Evolutionary conservation across 2,113 vertebrate species (phyloP).

Genomic region (Sakesphorus luctuosus): DNA sequence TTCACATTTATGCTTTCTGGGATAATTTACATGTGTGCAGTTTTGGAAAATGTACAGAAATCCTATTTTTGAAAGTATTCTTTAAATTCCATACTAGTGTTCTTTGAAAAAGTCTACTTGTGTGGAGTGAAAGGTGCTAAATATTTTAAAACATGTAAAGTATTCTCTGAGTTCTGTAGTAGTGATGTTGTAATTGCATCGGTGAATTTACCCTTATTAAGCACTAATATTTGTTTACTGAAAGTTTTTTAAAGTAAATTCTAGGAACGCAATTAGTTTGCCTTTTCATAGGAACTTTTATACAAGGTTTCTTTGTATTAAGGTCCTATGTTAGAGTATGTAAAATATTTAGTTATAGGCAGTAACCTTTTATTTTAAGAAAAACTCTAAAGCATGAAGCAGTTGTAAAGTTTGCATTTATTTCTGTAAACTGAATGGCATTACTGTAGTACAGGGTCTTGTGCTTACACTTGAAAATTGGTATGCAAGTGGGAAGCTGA

Average conservation of each 20-base stretch:
- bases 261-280: not conserved
- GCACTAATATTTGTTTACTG: not conserved
- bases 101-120: not conserved
- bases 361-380: not conserved
- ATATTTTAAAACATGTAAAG: not conserved
- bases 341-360: not conserved
- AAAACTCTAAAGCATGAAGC: not conserved
- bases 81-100: not conserved
- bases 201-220: not conserved
- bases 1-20: not conserved
- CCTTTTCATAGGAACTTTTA: not conserved
- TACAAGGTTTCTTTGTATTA: not conserved
- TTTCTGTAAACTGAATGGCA: not conserved
- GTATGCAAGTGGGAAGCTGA: conserved; percentile 64
- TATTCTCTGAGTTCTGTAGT: not conserved
- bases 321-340: not conserved
- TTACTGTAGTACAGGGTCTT: not conserved
- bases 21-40: not conserved
- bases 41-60: not conserved
- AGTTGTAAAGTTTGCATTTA: not conserved
- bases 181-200: not conserved
- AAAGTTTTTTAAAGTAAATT: not conserved
- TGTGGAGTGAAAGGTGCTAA: not conserved
- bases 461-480: not conserved
- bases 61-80: not conserved